Evolutionary conservation across 2,113 vertebrate genomes (phyloP).

Genomic region (Heterocephalus glaber): DNA sequence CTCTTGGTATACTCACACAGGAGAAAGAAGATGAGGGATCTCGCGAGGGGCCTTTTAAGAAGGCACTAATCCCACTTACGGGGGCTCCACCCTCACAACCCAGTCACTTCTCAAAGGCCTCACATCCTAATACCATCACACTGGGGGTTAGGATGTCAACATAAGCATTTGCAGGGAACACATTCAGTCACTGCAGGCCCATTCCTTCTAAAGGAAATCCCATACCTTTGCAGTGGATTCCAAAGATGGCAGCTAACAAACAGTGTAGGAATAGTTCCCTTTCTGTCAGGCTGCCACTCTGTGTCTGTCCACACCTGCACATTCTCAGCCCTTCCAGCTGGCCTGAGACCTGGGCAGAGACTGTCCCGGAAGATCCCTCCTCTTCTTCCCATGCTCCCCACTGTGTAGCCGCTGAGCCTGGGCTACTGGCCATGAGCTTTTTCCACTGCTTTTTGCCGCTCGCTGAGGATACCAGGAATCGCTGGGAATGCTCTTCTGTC

Average conservation of each 20-base stretch:
- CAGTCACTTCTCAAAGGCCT: background rate
- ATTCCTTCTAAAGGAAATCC: background rate
- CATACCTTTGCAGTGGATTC: background rate
- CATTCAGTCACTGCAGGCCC: background rate
- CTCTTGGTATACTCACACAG: background rate
- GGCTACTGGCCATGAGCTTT: background rate
- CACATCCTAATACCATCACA: too few species aligned
- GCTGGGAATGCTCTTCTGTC: background rate
- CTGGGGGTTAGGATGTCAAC: background rate
- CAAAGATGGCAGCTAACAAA: background rate
- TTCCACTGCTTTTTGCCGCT: background rate
- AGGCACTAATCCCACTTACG: too few species aligned
- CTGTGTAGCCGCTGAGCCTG: background rate
- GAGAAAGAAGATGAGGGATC: too few species aligned
- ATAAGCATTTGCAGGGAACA: too few species aligned
- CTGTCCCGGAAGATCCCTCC: background rate
- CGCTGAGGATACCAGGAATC: background rate
- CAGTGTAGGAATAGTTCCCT: rapidly evolving
- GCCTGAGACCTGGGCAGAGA: background rate
- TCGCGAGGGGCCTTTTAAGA: background rate
- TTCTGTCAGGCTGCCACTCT: too few species aligned
- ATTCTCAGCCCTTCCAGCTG: too few species aligned
- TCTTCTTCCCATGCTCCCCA: background rate
- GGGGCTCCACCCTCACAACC: background rate
- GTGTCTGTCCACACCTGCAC: rapidly evolving